Base-by-base conservation (phyloP, 2,113 vertebrate genomes). In the Zosterops borbonicus region DNA sequence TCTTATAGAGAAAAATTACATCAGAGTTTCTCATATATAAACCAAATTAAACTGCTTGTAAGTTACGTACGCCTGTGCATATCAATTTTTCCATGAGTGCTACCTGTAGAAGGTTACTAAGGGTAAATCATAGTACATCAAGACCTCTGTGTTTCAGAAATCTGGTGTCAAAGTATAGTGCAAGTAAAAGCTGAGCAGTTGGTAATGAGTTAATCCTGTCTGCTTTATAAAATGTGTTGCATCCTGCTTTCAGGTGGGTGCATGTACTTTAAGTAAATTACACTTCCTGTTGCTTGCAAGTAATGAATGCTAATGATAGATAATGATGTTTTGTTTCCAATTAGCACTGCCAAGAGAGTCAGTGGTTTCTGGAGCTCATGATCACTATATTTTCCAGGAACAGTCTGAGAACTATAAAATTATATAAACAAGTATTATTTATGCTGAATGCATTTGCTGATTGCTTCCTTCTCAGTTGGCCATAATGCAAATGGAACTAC, bases 251-350 rank as follows among this genome's bases (percentile, higher is more conserved):
- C 87, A 91, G 76, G 35, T 94, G 80, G 89, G 31, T 95, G 53
- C 37, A n/a, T 67, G 31, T 73, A 73, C 78, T 92, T 92, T 87
- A 83, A 70, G 91, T 87, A 97, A 97, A 97, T 95, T 96, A 56
- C 23, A 81, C 64, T 77, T 93, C 73, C 39, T 46, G 35, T 94
- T 93, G 63, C 69, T 73, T 92, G 52, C 94, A 74, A 83, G 60
- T 97, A 96, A 97, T 96, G 95, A 94, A 95, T 56, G 87, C 77
- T 97, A 97, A 96, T 95, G 70, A 90, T 55, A 67, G 83, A 92
- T 94, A 96, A 96, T 86, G 90, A 18, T 89, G 47, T 80, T 83
- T 94, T 94, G 84, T 93, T 97, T 97, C 92, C 94, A 96, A 88
- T 95, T 97, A 97, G 80, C 23, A 74, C 56, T 87, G 79, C 47